Evolutionary conservation across 2,113 vertebrate species (phyloP).

Genomic region (Ranitomeya imitator): DNA sequence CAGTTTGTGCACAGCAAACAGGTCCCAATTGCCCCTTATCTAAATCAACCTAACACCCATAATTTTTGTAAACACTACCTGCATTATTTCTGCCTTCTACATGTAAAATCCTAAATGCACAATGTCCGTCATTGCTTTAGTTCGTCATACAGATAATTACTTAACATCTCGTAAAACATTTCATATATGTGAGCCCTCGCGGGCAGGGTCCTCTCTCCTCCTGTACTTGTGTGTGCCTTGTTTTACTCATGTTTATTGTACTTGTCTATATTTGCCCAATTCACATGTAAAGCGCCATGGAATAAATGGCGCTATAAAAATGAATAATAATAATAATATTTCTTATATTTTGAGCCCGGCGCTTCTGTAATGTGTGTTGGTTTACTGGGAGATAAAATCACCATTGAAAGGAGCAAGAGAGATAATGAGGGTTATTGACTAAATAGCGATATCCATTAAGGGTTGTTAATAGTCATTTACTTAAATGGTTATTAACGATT

Average conservation of each 20-base stretch:
- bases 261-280: too few relatives aligned
- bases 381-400: constrained; percentile 24
- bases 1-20: background rate
- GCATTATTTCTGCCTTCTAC: background rate
- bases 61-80: too few relatives aligned
- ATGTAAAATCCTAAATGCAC: background rate
- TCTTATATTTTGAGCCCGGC: background rate
- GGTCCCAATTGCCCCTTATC: background rate
- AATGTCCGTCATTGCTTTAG: background rate
- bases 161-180: background rate
- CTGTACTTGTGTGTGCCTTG: too few relatives aligned
- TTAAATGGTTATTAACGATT: constrained; percentile 48
- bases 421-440: constrained; percentile 49
- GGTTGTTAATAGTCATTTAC: constrained; percentile 48
- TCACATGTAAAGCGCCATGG: too few relatives aligned
- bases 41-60: too few relatives aligned
- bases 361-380: constrained; percentile 8
- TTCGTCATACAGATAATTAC: background rate
- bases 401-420: constrained; percentile 21
- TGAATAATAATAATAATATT: too few relatives aligned
- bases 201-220: too few relatives aligned
- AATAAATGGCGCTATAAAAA: too few relatives aligned
- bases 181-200: too few relatives aligned
- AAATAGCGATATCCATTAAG: constrained; percentile 48
- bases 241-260: too few relatives aligned